Percentiles rank a stretch among this genome's conserved stretches.
Conservation (phyloP, 2,888 invertebrate genomes). For the Bibio marci region DNA sequence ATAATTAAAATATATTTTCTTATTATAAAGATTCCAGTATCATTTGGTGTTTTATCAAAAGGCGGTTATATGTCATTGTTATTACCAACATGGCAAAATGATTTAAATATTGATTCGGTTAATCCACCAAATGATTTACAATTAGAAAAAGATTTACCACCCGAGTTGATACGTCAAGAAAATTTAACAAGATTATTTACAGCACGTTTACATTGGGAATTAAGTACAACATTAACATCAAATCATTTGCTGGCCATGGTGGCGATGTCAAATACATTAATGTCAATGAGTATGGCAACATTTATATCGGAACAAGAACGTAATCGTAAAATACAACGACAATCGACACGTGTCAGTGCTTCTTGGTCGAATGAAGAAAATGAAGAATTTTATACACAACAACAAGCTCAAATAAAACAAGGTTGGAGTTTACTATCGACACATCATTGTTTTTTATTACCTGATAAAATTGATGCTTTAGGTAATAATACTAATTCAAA, state of each 20-base stretch:
- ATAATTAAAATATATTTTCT: constrained; percentile 1
- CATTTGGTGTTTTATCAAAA: constrained; percentile 92
- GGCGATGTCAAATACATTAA: constrained; percentile 87
- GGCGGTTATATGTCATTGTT: constrained; percentile 90
- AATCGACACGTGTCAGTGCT: constrained; percentile 41
- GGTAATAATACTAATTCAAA: constrained; percentile 2
- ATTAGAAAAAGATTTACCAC: constrained; percentile 28
- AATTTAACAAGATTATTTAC: constrained; percentile 67
- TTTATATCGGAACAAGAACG: constrained; percentile 80
- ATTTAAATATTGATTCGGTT: constrained; percentile 23
- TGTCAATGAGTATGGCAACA: constrained; percentile 94
- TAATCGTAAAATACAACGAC: constrained; percentile 49
- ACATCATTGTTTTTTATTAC: constrained; percentile 86
- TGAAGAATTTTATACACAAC: constrained; percentile 67
- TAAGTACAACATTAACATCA: constrained; percentile 86
- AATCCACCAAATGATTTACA: constrained; percentile 5
- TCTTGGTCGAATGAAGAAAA: constrained; percentile 62
- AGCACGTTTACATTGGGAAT: constrained; percentile 84
- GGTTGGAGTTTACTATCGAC: constrained; percentile 96
- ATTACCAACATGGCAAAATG: constrained; percentile 72
- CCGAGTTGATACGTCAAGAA: constrained; percentile 56
- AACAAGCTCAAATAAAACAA: constrained; percentile 86
- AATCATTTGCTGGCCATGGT: constrained; percentile 91
- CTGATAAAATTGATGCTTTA: constrained; percentile 66
- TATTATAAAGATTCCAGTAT: constrained; percentile 60